A percentile compares a stretch with the other conserved stretches of the same genome.
phyloP scores from a whole-genome alignment of 1,140 invertebrate genomes.

The Harpegnathos saltator region DNA sequence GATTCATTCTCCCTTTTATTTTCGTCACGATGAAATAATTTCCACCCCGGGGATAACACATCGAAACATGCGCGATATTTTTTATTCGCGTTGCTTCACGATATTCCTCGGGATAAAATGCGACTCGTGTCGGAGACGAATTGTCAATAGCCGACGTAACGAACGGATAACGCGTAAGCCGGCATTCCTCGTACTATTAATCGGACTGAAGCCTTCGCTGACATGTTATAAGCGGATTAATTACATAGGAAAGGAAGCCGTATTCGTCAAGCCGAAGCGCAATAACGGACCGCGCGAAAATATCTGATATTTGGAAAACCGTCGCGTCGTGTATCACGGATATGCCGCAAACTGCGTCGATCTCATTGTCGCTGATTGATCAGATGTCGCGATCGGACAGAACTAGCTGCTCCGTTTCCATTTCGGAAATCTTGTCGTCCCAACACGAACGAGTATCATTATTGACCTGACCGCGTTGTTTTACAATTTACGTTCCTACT shows the following conservation, averaged over 20 bases:
- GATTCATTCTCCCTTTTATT: too few relatives aligned
- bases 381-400: background rate
- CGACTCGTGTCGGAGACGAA: background rate
- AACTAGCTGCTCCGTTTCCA: background rate
- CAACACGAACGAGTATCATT: too few relatives aligned
- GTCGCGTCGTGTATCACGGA: too few relatives aligned
- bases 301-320: background rate
- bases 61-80: too few relatives aligned
- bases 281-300: background rate
- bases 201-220: slow-evolving; percentile 59
- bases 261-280: slow-evolving; percentile 30
- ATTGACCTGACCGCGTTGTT: too few relatives aligned
- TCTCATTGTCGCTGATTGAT: background rate
- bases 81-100: too few relatives aligned
- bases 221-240: slow-evolving; percentile 63
- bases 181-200: slow-evolving; percentile 30
- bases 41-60: too few relatives aligned
- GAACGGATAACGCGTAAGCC: background rate
- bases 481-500: too few relatives aligned
- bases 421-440: too few relatives aligned
- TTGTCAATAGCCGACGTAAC: slow-evolving; percentile 11
- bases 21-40: too few relatives aligned
- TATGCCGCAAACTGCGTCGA: background rate
- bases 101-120: too few relatives aligned
- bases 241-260: slow-evolving; percentile 60